Conservation (phyloP, 1,140 invertebrate genomes). For the Drosophila nannoptera region DNA sequence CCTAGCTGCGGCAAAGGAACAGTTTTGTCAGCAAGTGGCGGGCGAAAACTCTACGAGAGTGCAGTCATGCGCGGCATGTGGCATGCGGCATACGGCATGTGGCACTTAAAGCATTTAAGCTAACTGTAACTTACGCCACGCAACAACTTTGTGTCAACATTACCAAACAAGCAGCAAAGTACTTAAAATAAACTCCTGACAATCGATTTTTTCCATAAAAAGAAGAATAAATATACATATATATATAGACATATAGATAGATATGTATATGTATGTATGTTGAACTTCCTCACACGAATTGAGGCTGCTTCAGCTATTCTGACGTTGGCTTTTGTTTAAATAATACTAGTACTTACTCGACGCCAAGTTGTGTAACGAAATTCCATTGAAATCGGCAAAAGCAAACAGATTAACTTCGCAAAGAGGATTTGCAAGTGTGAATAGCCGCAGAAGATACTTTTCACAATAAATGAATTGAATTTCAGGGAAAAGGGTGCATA, state of each 20-base stretch:
- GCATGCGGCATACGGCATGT: conserved; percentile 1
- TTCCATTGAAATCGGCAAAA: not conserved
- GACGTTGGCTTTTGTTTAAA: not conserved
- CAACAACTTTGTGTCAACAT: not conserved
- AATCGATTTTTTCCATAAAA: conserved; percentile 2
- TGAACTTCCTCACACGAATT: not conserved
- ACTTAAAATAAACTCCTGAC: not conserved
- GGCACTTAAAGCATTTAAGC: conserved; percentile 11
- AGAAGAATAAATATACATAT: not conserved
- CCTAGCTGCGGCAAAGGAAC: not conserved
- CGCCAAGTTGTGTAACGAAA: not conserved
- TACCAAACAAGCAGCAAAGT: conserved; percentile 9
- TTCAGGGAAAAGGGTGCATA: no score
- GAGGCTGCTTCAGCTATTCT: not conserved
- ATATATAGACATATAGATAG: not conserved
- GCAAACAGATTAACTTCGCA: not conserved
- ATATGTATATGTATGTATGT: not conserved
- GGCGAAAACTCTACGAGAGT: no score
- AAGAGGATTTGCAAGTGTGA: not conserved
- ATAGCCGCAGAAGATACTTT: not conserved
- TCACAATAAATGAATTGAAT: no score
- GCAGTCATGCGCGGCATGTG: conserved; percentile 1
- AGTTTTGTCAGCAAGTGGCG: no score
- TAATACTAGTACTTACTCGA: not conserved
- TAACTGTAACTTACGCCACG: conserved; percentile 1